Evolutionary conservation across 2,113 vertebrate species (phyloP).

Genomic region (Nycticorax nycticorax): DNA sequence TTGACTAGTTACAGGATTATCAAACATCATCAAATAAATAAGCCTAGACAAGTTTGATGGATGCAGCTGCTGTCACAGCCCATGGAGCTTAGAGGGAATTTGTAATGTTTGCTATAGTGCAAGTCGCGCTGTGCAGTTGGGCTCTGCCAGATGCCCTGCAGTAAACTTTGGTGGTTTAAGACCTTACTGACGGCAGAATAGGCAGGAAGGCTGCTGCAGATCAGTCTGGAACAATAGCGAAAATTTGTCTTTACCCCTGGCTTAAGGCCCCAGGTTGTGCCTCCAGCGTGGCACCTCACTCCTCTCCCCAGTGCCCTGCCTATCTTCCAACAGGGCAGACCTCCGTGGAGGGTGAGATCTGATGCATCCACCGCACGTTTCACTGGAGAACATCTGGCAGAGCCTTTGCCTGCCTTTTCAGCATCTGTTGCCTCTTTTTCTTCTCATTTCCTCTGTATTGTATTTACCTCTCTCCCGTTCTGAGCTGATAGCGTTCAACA

Average conservation of each 20-base stretch:
- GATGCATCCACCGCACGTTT: not conserved
- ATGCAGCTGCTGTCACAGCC: not conserved
- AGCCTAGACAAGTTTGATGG: not conserved
- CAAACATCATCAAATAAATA: not conserved
- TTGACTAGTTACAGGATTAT: not conserved
- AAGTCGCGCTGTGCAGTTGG: fast-evolving
- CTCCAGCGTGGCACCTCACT: fast-evolving
- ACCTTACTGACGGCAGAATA: fast-evolving
- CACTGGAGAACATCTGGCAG: not conserved
- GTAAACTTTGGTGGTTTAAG: not conserved
- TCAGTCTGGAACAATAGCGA: not conserved
- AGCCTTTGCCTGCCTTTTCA: not conserved
- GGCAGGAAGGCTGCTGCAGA: not conserved
- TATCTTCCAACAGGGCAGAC: fast-evolving
- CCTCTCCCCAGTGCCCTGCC: not conserved
- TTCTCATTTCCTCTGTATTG: not conserved
- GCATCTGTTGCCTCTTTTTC: not conserved
- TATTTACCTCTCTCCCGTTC: not conserved
- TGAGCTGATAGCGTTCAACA: fast-evolving
- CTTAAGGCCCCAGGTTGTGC: not conserved
- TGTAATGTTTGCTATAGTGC: not conserved
- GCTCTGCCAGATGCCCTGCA: not conserved
- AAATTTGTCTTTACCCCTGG: not conserved
- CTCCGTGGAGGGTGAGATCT: fast-evolving
- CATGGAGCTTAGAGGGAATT: not conserved